Conservation (phyloP, 2,113 vertebrate species). For the Balaeniceps rex region DNA sequence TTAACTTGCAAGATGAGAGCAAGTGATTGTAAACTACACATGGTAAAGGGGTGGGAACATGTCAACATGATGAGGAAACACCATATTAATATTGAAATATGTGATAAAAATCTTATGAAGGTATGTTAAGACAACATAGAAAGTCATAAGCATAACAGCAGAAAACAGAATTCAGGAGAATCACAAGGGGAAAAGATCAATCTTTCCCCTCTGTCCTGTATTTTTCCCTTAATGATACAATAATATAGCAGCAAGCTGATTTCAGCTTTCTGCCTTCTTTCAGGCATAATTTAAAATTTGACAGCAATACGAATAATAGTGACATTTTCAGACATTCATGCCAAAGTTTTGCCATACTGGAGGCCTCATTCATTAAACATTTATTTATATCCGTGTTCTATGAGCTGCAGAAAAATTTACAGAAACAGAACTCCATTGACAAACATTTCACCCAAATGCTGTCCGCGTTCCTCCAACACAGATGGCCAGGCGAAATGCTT, state of each 20-base stretch:
- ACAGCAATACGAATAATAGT: neutral
- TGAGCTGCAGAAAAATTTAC: neutral
- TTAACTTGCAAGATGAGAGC: neutral
- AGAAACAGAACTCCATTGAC: neutral
- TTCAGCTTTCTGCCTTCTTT: conserved; percentile 1
- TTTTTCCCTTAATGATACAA: neutral
- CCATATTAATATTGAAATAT: neutral
- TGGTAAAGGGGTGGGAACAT: neutral
- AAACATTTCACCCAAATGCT: neutral
- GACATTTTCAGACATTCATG: neutral
- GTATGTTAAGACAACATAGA: neutral
- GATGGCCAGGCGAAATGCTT: neutral
- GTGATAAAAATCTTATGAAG: neutral
- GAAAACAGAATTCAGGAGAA: neutral
- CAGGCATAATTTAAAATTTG: conserved; percentile 13
- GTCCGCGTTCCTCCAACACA: neutral
- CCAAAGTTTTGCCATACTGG: neutral
- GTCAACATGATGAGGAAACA: neutral
- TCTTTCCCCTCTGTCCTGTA: neutral
- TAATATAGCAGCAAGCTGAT: neutral
- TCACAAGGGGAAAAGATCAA: neutral
- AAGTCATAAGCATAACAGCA: neutral
- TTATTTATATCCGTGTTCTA: neutral
- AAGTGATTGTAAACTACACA: neutral
- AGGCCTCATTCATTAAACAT: neutral